phyloP scores from a whole-genome alignment of 2,797 vertebrate genomes.

The Lophotriccus pileatus region DNA sequence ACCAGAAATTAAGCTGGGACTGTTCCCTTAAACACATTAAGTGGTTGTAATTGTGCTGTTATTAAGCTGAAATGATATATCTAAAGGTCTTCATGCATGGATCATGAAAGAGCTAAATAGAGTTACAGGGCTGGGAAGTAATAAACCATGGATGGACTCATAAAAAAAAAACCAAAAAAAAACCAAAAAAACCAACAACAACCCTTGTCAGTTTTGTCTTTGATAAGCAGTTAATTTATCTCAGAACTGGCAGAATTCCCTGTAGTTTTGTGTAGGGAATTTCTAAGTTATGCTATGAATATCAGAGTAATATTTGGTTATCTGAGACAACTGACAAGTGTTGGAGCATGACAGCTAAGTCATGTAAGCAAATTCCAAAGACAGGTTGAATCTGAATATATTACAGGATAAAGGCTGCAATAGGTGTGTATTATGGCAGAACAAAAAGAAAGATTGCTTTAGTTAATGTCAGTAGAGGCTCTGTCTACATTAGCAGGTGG shows the following conservation, averaged over 20 bases:
- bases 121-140: background rate
- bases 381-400: background rate
- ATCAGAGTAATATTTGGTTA: background rate
- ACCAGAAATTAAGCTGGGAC: background rate
- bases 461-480: background rate
- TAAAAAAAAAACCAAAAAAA: fast-evolving
- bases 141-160: background rate
- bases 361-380: conserved; percentile 15
- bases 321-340: conserved; percentile 13
- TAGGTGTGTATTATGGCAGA: background rate
- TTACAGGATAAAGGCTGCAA: background rate
- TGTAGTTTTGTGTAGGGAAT: conserved; percentile 6
- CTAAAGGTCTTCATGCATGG: background rate
- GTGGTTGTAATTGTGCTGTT: conserved; percentile 3
- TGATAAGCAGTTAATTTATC: conserved; percentile 50
- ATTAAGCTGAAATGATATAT: background rate
- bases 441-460: background rate
- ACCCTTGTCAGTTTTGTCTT: conserved; percentile 30
- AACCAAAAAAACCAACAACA: background rate
- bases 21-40: background rate
- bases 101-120: conserved; percentile 15
- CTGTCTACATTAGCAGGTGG: background rate
- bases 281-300: background rate
- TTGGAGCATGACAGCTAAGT: background rate
- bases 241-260: conserved; percentile 32